Percentiles rank a stretch among this genome's conserved stretches.
Evolutionary conservation across 2,888 invertebrate species (phyloP).

Genomic region (Oeneis ivallda): DNA sequence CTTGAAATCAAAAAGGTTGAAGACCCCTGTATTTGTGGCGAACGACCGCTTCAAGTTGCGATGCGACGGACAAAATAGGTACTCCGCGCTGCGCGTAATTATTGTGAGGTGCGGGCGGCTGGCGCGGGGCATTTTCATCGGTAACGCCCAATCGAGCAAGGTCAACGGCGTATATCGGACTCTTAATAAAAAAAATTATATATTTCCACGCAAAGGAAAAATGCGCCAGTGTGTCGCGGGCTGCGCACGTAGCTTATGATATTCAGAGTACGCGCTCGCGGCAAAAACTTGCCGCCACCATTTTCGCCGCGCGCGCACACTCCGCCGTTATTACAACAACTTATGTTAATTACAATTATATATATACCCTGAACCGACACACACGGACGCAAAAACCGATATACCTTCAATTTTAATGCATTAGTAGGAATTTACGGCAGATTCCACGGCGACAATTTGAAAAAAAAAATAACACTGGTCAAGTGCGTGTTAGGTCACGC

Average conservation of each 20-base stretch:
- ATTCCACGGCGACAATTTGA: slow-evolving; percentile 56
- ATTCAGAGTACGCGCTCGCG: slow-evolving; percentile 69
- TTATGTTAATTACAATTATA: slow-evolving; percentile 73
- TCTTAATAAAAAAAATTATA: not conserved
- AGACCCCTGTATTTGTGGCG: no score
- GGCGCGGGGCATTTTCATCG: no score
- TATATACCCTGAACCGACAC: slow-evolving; percentile 53
- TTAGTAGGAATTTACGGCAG: slow-evolving; percentile 71
- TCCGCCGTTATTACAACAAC: slow-evolving; percentile 73
- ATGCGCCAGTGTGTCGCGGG: slow-evolving; percentile 57
- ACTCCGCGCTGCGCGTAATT: no score
- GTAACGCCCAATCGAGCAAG: no score
- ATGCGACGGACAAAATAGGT: no score
- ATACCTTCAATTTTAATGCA: slow-evolving; percentile 78
- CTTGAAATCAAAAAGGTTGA: no score
- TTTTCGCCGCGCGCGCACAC: slow-evolving; percentile 66
- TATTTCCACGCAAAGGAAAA: slow-evolving; percentile 49
- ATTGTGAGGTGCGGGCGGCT: no score
- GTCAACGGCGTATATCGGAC: no score
- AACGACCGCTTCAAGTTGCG: no score
- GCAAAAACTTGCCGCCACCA: slow-evolving; percentile 70
- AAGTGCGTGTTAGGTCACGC: slow-evolving; percentile 49
- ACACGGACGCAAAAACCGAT: slow-evolving; percentile 61
- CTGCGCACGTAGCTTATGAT: slow-evolving; percentile 68
- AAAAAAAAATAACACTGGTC: slow-evolving; percentile 47